phyloP scores from a whole-genome alignment of 1,140 invertebrate genomes.

The Nasonia vitripennis region DNA sequence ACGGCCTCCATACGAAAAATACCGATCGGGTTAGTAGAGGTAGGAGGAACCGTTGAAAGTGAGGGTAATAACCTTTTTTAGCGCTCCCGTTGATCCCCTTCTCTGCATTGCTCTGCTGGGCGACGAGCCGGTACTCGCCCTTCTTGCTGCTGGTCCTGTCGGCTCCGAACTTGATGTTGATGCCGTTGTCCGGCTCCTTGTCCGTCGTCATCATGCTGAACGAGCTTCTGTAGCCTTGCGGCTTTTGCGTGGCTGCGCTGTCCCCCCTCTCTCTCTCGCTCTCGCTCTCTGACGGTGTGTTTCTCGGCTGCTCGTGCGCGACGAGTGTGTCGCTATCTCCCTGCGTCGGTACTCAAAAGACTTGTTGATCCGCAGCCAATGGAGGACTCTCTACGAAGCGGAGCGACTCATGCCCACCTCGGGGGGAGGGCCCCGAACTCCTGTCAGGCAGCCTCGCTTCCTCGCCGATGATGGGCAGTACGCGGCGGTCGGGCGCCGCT shows the following conservation, averaged over 20 bases:
- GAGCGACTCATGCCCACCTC: too few species aligned
- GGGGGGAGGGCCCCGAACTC: background rate
- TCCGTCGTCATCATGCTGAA: constrained; percentile 64
- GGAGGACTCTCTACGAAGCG: too few species aligned
- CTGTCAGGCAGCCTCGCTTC: background rate
- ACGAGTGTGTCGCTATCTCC: too few species aligned
- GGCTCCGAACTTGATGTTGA: constrained; percentile 69
- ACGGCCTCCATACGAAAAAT: too few species aligned
- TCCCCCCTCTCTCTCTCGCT: too few species aligned
- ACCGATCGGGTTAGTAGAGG: too few species aligned
- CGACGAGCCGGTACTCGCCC: constrained; percentile 61
- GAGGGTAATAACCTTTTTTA: constrained; percentile 44
- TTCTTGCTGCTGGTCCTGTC: constrained; percentile 54
- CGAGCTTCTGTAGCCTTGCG: constrained; percentile 47
- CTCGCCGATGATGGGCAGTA: background rate
- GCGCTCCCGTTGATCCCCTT: constrained; percentile 58
- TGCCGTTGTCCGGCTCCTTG: constrained; percentile 71
- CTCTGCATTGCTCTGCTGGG: constrained; percentile 54
- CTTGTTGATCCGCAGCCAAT: too few species aligned
- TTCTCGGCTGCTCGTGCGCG: too few species aligned
- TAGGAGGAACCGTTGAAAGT: background rate
- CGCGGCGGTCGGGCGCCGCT: constrained; percentile 20
- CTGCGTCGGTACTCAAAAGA: too few species aligned
- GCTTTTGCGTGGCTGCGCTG: background rate
- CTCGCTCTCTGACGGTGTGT: too few species aligned